Conservation (phyloP, 37 sponge, comb jelly and placozoan species). For the Eunapius fragilis region DNA sequence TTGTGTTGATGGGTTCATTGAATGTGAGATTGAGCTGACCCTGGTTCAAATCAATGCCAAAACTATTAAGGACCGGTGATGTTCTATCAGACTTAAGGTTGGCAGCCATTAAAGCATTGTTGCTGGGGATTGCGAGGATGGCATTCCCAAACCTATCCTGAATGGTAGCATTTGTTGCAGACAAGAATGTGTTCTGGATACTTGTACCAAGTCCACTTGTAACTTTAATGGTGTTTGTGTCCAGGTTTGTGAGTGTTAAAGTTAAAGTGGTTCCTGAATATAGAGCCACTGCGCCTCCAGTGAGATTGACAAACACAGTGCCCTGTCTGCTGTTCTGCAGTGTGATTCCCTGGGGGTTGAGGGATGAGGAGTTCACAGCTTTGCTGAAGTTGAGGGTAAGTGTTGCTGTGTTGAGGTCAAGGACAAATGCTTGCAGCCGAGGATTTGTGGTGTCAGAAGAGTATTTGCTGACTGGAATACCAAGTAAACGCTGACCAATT, state of each 20-base stretch:
- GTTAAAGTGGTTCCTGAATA: conserved; percentile 40
- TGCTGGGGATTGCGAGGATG: conserved; percentile 49
- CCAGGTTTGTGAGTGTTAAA: conserved; percentile 41
- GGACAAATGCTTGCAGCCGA: conserved; percentile 41
- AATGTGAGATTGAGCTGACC: conserved; percentile 79
- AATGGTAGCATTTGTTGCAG: conserved; percentile 51
- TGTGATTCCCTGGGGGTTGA: conserved; percentile 61
- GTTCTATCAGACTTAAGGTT: conserved; percentile 44
- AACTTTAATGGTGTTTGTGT: conserved; percentile 73
- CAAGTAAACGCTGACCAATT: conserved; percentile 35
- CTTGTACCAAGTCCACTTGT: conserved; percentile 45
- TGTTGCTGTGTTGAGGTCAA: conserved; percentile 66
- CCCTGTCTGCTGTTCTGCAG: conserved; percentile 56
- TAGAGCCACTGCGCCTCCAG: conserved; percentile 22
- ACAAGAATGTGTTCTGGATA: conserved; percentile 60
- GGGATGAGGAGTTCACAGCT: conserved; percentile 53
- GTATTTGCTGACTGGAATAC: conserved; percentile 49
- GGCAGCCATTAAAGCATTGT: conserved; percentile 35
- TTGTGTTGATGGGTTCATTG: conserved; percentile 64
- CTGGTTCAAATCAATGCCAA: conserved; percentile 58
- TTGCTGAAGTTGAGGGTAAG: conserved; percentile 85
- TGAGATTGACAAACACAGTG: conserved; percentile 10
- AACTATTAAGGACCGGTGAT: conserved; percentile 47
- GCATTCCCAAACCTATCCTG: conserved; percentile 59
- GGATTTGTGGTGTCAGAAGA: conserved; percentile 68